A percentile compares a stretch with the other conserved stretches of the same genome.
Evolutionary conservation across 2,888 invertebrate species (phyloP).

Genomic region (Hyppa rectilinea): DNA sequence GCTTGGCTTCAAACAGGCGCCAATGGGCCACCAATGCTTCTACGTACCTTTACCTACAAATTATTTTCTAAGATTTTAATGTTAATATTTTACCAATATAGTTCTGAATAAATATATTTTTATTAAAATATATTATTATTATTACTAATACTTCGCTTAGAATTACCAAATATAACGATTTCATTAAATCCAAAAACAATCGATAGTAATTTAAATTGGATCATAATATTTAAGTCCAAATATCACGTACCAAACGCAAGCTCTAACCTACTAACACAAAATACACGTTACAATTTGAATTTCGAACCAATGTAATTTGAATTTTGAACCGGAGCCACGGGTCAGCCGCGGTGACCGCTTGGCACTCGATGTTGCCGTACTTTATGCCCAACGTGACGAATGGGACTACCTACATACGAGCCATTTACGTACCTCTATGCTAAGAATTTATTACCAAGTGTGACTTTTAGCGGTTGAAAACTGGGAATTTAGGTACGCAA

Average conservation of each 20-base stretch:
- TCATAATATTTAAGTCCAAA: neutral
- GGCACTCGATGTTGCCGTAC: conserved; percentile 60
- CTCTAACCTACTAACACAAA: conserved; percentile 32
- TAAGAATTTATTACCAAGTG: conserved; percentile 61
- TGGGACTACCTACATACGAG: conserved; percentile 50
- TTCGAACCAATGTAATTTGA: conserved; percentile 56
- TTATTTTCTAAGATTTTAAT: no score
- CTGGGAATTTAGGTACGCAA: conserved; percentile 29
- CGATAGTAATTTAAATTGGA: neutral
- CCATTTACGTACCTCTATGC: conserved; percentile 56
- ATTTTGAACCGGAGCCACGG: conserved; percentile 56
- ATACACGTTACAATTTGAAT: conserved; percentile 48
- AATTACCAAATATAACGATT: no score
- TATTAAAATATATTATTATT: no score
- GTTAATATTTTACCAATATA: no score
- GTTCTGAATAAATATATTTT: no score
- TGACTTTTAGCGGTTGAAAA: conserved; percentile 40
- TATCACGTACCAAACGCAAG: conserved; percentile 7
- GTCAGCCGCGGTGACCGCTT: conserved; percentile 57
- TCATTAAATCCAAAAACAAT: neutral
- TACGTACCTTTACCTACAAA: no score
- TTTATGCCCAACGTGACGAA: conserved; percentile 60
- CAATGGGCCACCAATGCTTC: no score
- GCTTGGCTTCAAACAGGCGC: no score
- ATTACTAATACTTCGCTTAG: no score